Percentiles rank a stretch among this genome's conserved stretches.
These are phyloP conservation scores for Bacillus rossius DNA, from an alignment of 1,140 invertebrate species.

Conservation along the genomic window DNA sequence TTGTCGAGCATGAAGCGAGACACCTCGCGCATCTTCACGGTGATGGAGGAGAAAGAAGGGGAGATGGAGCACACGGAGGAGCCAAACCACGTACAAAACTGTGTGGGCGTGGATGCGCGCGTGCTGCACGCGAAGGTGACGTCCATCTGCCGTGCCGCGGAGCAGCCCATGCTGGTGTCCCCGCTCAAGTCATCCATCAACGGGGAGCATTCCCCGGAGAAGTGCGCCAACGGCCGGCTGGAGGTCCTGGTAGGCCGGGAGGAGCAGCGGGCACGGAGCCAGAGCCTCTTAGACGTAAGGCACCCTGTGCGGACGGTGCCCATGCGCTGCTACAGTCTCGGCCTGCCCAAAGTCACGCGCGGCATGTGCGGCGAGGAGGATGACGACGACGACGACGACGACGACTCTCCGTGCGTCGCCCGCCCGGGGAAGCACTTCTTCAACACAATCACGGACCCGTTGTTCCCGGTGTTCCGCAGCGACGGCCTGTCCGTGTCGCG, in stretches of 20 bases:
- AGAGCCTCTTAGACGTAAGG: too few species aligned
- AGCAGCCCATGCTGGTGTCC: too few species aligned
- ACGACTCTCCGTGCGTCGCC: not conserved
- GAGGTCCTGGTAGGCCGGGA: too few species aligned
- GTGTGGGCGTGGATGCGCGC: not conserved
- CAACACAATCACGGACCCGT: constrained; percentile 70
- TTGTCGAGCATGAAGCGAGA: constrained; percentile 61
- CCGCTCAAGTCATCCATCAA: too few species aligned
- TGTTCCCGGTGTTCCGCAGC: constrained; percentile 64
- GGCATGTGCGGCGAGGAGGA: constrained; percentile 35
- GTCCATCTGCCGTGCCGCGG: constrained; percentile 55
- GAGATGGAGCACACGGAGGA: constrained; percentile 35
- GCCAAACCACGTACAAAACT: not conserved
- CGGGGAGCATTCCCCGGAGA: too few species aligned
- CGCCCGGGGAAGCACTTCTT: constrained; percentile 34
- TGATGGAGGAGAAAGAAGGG: constrained; percentile 66
- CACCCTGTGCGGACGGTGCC: constrained; percentile 16
- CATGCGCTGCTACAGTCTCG: constrained; percentile 40
- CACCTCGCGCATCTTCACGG: constrained; percentile 67
- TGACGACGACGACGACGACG: too few species aligned
- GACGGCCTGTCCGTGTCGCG: constrained; percentile 67
- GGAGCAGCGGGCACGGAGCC: too few species aligned
- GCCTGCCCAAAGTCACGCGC: constrained; percentile 37
- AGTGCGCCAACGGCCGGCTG: too few species aligned
- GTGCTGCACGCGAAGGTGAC: constrained; percentile 62